Conservation (phyloP, 2,888 invertebrate genomes). For the Sphinx pinastri region DNA sequence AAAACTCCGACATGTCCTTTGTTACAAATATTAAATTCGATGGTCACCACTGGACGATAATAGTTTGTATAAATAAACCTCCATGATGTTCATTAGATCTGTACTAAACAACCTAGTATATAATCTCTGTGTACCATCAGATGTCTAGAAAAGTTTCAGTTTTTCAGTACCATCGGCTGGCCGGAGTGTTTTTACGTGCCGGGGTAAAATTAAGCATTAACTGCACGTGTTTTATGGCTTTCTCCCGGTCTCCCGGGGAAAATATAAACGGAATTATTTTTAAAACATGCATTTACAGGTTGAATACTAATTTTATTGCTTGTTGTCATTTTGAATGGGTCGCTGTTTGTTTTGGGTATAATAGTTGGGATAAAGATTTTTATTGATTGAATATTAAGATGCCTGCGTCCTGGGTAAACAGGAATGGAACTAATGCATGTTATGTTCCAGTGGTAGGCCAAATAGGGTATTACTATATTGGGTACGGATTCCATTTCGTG, state of each 20-base stretch:
- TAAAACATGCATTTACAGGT: conserved; percentile 16
- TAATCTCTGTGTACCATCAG: neutral
- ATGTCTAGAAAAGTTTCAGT: neutral
- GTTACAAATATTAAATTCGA: too few species aligned
- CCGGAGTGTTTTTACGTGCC: conserved; percentile 21
- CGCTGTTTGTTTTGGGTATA: neutral
- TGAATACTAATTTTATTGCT: conserved; percentile 21
- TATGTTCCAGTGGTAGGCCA: too few species aligned
- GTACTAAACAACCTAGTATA: too few species aligned
- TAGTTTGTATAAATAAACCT: too few species aligned
- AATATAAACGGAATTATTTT: conserved; percentile 11
- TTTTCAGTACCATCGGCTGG: conserved; percentile 3
- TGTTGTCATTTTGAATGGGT: neutral
- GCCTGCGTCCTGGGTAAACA: too few species aligned
- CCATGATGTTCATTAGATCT: too few species aligned
- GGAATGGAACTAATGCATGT: too few species aligned
- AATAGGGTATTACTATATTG: too few species aligned
- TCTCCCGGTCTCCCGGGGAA: conserved; percentile 7
- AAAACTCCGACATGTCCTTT: too few species aligned
- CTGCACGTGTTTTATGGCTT: conserved; percentile 13
- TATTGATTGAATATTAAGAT: too few species aligned
- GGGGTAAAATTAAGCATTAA: conserved; percentile 20
- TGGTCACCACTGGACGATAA: too few species aligned
- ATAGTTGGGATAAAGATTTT: neutral
- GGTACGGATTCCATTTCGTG: too few species aligned